Conservation (phyloP, 2,797 vertebrate genomes). For the Zalophus californianus region DNA sequence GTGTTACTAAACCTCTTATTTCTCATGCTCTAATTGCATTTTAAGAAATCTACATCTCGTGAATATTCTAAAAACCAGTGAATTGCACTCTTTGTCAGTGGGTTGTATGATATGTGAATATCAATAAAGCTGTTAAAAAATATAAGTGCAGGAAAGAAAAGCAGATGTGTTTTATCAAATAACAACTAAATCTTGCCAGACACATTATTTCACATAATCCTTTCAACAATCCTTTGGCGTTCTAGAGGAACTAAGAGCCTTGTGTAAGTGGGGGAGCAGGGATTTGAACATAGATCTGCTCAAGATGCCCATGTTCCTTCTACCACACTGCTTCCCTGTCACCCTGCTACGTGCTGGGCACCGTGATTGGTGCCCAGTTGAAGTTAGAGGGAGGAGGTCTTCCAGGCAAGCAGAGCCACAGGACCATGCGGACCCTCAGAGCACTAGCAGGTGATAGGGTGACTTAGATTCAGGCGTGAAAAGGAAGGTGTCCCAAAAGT, state of each 20-base stretch:
- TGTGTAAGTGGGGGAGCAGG: not conserved
- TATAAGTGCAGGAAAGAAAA: slow-evolving; percentile 20
- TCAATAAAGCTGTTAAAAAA: slow-evolving; percentile 35
- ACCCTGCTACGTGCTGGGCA: not conserved
- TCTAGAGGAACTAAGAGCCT: slow-evolving; percentile 18
- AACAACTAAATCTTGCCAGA: not conserved
- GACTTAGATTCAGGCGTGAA: not conserved
- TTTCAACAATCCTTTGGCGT: not conserved
- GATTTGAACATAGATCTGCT: not conserved
- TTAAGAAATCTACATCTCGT: slow-evolving; percentile 11
- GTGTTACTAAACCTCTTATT: not conserved
- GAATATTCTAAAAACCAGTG: not conserved
- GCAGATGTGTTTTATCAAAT: not conserved
- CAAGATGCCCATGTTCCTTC: not conserved
- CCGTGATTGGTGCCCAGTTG: not conserved
- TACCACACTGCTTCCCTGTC: not conserved
- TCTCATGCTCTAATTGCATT: slow-evolving; percentile 15
- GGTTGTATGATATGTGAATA: not conserved
- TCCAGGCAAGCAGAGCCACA: not conserved
- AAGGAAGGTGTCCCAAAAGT: not conserved
- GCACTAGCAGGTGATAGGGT: not conserved
- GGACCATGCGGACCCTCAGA: not conserved
- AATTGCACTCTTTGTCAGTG: not conserved
- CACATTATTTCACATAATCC: not conserved
- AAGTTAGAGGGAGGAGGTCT: not conserved